Base-by-base conservation (phyloP, 2,113 vertebrate species). In the Lasiurus cinereus region DNA sequence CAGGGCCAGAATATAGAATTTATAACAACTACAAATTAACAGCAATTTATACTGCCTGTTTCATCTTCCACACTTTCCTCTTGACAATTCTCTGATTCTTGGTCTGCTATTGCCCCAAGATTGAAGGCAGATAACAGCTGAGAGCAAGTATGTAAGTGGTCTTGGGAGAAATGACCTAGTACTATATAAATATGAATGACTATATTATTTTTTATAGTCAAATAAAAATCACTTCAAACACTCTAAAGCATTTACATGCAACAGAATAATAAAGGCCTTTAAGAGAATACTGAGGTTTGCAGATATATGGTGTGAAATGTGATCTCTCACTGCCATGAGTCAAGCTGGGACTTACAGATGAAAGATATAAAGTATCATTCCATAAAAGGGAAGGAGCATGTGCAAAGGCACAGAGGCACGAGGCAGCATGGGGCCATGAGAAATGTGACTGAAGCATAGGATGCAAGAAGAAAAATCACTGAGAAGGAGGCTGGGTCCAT, bases 131-230 rank as follows among this genome's bases (percentile, higher is more conserved):
- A 67, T 52, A 87, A 84, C 1, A 95, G 84, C 27, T 72, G 39
- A 95, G 73, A 19, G 19, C 62, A 88, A 90, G 14, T 27, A 48
- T 85, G 6, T 13, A 73, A 74, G 31, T 87, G 22, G 50, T 31
- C 31, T 87, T 62, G 21, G 27, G 48, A 90, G 43, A 95, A 83
- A 79, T 76, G 59, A 93, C 19, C 64, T 74, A 84, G 33, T 24
- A 73, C 33, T 70, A 54, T 36, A 74, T 36, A 86, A 93, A 78
- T 66, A 33, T 64, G 36, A 94, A 96, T 50, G 27, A 50, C 46
- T 74, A 73, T 36, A 82, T 74, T 93, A 52, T 64, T 96, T 96
- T 88, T 89, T 88, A 86, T 90, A 88, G 62, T 56, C 59, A 88
- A 94, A 92, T 86, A 85, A 78, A 83, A 91, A 77, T 88, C 27